Percentiles rank a stretch among this genome's conserved stretches.
Conservation (phyloP, 2,797 vertebrate species). For the Dipus sagitta region DNA sequence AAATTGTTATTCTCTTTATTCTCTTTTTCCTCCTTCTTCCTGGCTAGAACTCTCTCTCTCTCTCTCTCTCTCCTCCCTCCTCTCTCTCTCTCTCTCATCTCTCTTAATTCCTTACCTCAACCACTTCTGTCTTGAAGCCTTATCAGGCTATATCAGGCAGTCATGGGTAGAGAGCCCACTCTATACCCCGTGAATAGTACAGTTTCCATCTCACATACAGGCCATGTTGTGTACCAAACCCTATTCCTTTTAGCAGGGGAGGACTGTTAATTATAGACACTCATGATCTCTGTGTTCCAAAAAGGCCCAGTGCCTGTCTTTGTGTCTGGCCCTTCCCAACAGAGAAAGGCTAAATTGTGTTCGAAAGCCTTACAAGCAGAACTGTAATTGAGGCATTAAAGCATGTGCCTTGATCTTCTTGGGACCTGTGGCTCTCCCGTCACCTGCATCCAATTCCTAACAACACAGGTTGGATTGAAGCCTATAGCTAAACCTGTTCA, state of each 20-base stretch:
- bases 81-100: no score
- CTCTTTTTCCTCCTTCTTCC: background rate
- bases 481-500: slow-evolving; percentile 15
- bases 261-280: slow-evolving; percentile 81
- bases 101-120: slow-evolving; percentile 81
- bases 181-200: slow-evolving; percentile 70
- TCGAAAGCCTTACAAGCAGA: slow-evolving; percentile 78
- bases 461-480: background rate
- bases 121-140: slow-evolving; percentile 78
- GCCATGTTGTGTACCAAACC: slow-evolving; percentile 67
- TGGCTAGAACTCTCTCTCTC: slow-evolving; percentile 79
- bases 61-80: no score
- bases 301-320: slow-evolving; percentile 71
- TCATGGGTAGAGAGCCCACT: slow-evolving; percentile 79
- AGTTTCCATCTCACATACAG: slow-evolving; percentile 72
- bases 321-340: slow-evolving; percentile 72
- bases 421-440: slow-evolving; percentile 53
- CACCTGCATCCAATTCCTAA: slow-evolving; percentile 51
- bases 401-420: slow-evolving; percentile 59
- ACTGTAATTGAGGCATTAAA: slow-evolving; percentile 85
- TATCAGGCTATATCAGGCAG: slow-evolving; percentile 86
- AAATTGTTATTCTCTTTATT: background rate
- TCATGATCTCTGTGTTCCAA: slow-evolving; percentile 74
- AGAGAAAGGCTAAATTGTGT: slow-evolving; percentile 78
- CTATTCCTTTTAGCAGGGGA: slow-evolving; percentile 79